phyloP scores from a whole-genome alignment of 2,797 vertebrate species.

The Tangara arthus region DNA sequence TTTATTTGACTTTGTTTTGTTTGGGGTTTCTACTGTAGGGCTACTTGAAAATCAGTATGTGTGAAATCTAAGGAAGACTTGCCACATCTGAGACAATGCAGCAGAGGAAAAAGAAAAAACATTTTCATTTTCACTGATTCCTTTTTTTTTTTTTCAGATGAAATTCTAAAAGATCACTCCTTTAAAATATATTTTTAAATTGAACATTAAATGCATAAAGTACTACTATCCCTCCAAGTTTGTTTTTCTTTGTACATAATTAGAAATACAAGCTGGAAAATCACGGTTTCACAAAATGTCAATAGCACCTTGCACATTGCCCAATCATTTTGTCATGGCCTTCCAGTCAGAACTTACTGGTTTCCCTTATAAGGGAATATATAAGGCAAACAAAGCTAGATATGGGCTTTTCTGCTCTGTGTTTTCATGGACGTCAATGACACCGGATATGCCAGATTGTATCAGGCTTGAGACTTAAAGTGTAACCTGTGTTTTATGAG shows the following conservation, averaged over 20 bases:
- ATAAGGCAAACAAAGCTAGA: neutral
- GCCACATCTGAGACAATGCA: neutral
- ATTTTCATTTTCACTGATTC: neutral
- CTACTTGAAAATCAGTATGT: neutral
- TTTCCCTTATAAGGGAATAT: neutral
- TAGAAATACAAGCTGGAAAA: neutral
- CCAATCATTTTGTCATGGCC: neutral
- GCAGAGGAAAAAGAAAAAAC: neutral
- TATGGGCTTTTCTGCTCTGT: neutral
- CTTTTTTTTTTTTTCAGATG: neutral
- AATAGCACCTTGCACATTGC: neutral
- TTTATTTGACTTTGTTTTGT: neutral
- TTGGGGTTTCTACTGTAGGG: neutral
- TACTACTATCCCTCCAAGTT: neutral
- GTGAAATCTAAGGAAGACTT: neutral
- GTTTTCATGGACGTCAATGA: neutral
- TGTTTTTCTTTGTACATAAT: neutral
- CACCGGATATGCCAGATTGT: neutral
- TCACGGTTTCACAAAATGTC: neutral
- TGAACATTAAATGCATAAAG: neutral
- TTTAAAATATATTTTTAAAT: neutral
- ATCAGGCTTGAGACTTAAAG: neutral
- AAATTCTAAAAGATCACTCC: neutral
- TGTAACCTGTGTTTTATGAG: conserved; percentile 9
- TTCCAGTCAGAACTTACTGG: neutral